Percentiles rank a stretch among this genome's conserved stretches.
phyloP scores from a whole-genome alignment of 2,113 vertebrate species.

The Ceyx cyanopectus region DNA sequence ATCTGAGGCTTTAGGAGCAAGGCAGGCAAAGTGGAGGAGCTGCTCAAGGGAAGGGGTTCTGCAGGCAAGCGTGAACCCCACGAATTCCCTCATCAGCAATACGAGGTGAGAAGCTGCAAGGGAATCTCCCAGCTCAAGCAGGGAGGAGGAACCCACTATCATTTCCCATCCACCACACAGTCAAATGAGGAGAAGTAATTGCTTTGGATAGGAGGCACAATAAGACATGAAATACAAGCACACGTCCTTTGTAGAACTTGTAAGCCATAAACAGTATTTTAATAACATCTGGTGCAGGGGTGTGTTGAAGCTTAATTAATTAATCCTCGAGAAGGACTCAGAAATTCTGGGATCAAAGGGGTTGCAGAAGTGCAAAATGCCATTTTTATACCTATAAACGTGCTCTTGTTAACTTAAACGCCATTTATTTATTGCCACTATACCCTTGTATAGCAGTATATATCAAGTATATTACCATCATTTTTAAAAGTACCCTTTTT shows the following conservation, averaged over 20 bases:
- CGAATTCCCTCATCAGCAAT: background rate
- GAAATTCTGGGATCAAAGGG: conserved; percentile 63
- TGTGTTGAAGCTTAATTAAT: conserved; percentile 54
- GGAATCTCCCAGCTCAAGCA: background rate
- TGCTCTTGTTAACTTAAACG: conserved; percentile 33
- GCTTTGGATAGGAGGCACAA: conserved; percentile 20
- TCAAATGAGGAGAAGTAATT: conserved; percentile 17
- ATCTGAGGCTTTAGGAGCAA: background rate
- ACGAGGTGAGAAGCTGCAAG: background rate
- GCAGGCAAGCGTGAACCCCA: fast-evolving
- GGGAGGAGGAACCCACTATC: background rate
- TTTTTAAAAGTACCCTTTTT: conserved; percentile 45
- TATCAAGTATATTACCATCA: background rate
- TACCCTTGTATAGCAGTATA: background rate
- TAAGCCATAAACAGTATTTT: conserved; percentile 40
- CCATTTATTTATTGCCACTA: conserved; percentile 37
- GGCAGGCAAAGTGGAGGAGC: background rate
- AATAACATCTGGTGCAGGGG: conserved; percentile 39
- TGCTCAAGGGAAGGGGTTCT: background rate
- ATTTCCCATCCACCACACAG: background rate
- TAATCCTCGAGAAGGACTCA: background rate
- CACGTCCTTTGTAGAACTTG: background rate
- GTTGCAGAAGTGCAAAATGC: conserved; percentile 42
- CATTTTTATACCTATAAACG: conserved; percentile 56
- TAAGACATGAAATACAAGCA: conserved; percentile 33